Percentiles rank a stretch among this genome's conserved stretches.
These are phyloP conservation scores for Pseudocheirus occidentalis DNA, from an alignment of 2,797 vertebrate species.

Conservation along the genomic window DNA sequence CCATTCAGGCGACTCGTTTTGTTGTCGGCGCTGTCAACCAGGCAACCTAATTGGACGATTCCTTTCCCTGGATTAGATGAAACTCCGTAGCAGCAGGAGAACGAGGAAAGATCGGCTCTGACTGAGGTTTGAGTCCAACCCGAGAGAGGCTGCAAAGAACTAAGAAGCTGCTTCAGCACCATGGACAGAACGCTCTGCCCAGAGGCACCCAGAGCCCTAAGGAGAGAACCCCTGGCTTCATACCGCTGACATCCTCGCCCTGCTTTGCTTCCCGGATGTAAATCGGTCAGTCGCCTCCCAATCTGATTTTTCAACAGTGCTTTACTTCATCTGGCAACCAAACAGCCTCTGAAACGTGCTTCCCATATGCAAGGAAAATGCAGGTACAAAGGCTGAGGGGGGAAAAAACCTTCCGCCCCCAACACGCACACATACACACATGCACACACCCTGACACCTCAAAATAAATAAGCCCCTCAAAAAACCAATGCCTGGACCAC, in stretches of 20 bases:
- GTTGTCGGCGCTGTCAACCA: constrained; percentile 61
- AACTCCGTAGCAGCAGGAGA: constrained; percentile 47
- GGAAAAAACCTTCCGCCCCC: background rate
- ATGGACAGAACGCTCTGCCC: constrained; percentile 64
- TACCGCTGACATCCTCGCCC: constrained; percentile 43
- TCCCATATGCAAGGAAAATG: constrained; percentile 77
- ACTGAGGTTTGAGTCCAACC: background rate
- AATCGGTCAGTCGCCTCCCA: constrained; percentile 39
- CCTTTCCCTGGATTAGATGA: constrained; percentile 17
- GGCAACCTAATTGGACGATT: constrained; percentile 32
- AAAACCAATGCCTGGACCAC: constrained; percentile 52
- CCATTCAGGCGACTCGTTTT: constrained; percentile 71
- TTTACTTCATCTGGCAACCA: constrained; percentile 58
- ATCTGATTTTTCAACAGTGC: constrained; percentile 52
- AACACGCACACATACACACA: constrained; percentile 7
- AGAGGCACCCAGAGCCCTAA: background rate
- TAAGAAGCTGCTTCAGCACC: constrained; percentile 74
- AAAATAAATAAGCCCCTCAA: constrained; percentile 63
- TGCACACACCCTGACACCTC: constrained; percentile 4
- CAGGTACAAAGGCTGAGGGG: constrained; percentile 52
- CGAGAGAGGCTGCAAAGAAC: background rate
- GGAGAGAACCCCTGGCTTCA: constrained; percentile 14
- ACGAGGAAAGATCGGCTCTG: constrained; percentile 16
- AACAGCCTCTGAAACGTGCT: constrained; percentile 63
- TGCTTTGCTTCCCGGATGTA: constrained; percentile 39